phyloP scores from a whole-genome alignment of 1,140 invertebrate species.

The Periplaneta americana region DNA sequence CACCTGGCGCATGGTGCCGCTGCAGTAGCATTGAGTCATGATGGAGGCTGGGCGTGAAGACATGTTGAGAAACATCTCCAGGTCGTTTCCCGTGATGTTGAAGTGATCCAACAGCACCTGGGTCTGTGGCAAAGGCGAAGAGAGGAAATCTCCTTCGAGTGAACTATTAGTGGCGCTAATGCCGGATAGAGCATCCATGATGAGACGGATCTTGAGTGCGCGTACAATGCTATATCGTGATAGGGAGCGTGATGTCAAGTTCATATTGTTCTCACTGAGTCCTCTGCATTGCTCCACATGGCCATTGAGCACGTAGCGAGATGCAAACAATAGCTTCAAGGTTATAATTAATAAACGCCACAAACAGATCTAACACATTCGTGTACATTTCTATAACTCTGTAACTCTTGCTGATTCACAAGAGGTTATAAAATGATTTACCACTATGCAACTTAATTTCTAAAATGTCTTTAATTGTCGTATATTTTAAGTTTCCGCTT shows the following conservation, averaged over 20 bases:
- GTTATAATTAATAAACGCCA: too few species aligned
- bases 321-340: too few species aligned
- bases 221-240: neutral
- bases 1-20: slow-evolving; percentile 37
- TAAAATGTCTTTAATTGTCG: too few species aligned
- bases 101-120: neutral
- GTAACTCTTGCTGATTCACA: too few species aligned
- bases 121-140: neutral
- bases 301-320: too few species aligned
- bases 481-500: too few species aligned
- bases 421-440: too few species aligned
- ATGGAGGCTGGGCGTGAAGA: neutral
- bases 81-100: neutral
- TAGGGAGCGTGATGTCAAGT: neutral
- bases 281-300: neutral
- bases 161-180: neutral
- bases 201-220: neutral
- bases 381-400: too few species aligned
- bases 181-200: neutral
- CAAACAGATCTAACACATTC: too few species aligned
- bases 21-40: slow-evolving; percentile 33
- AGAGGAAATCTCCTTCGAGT: neutral
- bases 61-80: neutral
- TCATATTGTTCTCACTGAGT: neutral
- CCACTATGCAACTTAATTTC: too few species aligned